Evolutionary conservation across 1,140 invertebrate genomes (phyloP), one percentile per base, ranked within the genome.

Genomic region (Bombus huntii): DNA sequence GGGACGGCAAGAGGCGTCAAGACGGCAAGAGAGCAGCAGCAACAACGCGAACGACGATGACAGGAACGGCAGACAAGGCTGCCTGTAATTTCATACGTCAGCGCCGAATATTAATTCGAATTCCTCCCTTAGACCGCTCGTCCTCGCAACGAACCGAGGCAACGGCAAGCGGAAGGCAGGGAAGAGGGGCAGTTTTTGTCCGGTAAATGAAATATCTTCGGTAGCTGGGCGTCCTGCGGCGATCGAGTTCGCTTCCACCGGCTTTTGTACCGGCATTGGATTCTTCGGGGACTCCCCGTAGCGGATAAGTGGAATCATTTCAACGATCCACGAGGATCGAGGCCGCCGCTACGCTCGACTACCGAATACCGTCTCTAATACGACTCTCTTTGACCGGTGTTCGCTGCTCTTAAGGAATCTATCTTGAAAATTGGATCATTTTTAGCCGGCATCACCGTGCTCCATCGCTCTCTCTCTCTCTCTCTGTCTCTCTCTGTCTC

Each of bases 101-200:
- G 93, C 95, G 91, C 94, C 93, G 95, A 95, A 95, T 95, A 95
- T 95, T 95, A 95, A 95, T 95, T 95, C 89, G 94, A 94, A 95
- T 95, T 95, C 94, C 92, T 93, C 86, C 86, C 87, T 79, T 71
- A 84, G 82, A 57, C 57, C 66, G 53, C 39, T 53, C 66, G 47
- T 84, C 73, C 66, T 78, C 82, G 66, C 77, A 62, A 53, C 53
- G 81, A 66, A 79, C 62, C 84, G 70, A 74, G 47, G 79, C n/a
- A 34, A 85, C 68, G 66, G 59, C 44, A 28, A 59, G 78, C 65
- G 39, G 71, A 78, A 39, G 39, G 28, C 5, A 70, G 66, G 37
- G 66, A 44, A 44, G 80, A 42, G 39, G 72, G 83, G 83, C 83
- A 62, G 90, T 93, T 94, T 94, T 93, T 94, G 93, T 93, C 92